phyloP scores from a whole-genome alignment of 2,113 vertebrate genomes.

The Ahaetulla prasina region DNA sequence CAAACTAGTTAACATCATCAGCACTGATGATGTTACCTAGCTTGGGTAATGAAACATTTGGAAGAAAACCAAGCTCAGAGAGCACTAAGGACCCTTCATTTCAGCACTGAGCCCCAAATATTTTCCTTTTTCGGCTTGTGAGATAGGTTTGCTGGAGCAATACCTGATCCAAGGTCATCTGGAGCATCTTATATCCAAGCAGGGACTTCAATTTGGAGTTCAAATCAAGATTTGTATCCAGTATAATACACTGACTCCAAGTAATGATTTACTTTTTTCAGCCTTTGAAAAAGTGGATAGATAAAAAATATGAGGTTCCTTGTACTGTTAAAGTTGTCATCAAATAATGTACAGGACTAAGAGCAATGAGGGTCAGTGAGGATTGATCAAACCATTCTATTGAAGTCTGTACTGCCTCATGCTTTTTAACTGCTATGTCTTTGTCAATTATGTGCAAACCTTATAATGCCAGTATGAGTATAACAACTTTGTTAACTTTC shows the following conservation, averaged over 20 bases:
- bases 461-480: neutral
- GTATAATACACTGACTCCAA: neutral
- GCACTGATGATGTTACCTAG: neutral
- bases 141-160: neutral
- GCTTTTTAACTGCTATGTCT: neutral
- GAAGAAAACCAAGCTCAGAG: neutral
- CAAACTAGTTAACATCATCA: neutral
- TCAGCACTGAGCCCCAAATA: neutral
- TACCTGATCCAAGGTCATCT: neutral
- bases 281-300: neutral
- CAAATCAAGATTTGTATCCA: neutral
- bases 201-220: neutral
- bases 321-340: neutral
- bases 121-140: neutral
- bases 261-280: neutral
- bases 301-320: neutral
- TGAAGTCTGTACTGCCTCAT: neutral
- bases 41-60: neutral
- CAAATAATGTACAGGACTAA: neutral
- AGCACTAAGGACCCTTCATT: neutral
- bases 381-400: neutral
- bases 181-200: neutral
- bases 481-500: neutral
- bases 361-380: neutral
- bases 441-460: neutral